Evolutionary conservation across 2,113 vertebrate genomes (phyloP), one percentile per base, ranked within the genome.

Genomic region (Coptodon rendalli): DNA sequence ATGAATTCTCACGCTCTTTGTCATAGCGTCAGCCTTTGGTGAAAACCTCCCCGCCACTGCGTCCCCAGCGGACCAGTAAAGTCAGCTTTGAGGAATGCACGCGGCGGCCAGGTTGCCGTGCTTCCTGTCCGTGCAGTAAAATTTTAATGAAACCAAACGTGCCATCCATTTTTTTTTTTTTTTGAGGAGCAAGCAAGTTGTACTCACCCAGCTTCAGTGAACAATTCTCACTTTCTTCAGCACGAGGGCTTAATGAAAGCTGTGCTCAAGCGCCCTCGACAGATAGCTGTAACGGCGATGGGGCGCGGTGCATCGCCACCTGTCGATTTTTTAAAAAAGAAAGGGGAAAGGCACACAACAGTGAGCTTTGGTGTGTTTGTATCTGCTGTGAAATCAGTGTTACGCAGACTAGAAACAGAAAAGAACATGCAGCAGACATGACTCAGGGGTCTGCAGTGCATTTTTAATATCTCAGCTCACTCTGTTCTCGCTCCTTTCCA

Each of bases 121-220:
- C 53, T 85, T 40, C 66, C 71, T 71, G 79, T 57, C 68, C 2
- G 78, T 59, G 57, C 90, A 45, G 88, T 92, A 87, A 91, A 91
- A 86, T 83, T 91, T 82, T 89, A 92, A 94, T 93, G 86, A 89
- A 86, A 85, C 89, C 80, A 89, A 89, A 91, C 81, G 87, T 17
- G 80, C 81, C 93, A 83, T 88, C 87, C 89, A 68, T 93, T 82
- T 89, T 85, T 84, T 9, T 85, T 84, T 9, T 6, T 86, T 16
- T 73, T 66, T 45, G 84, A 89, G 90, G 81, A 83, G 90, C 80
- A 45, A 83, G 86, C 82, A 86, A 91, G 90, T 90, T 92, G 89
- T 53, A 83, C 81, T 90, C 86, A 43, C 9, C 76, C 83, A 81
- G 87, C 84, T 78, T 10, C 73, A 31, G 88, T 3, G 17, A 86